Evolutionary conservation across 1,140 invertebrate species (phyloP), one percentile per base, ranked within the genome.

Genomic region (Akabosia matsudoensis): DNA sequence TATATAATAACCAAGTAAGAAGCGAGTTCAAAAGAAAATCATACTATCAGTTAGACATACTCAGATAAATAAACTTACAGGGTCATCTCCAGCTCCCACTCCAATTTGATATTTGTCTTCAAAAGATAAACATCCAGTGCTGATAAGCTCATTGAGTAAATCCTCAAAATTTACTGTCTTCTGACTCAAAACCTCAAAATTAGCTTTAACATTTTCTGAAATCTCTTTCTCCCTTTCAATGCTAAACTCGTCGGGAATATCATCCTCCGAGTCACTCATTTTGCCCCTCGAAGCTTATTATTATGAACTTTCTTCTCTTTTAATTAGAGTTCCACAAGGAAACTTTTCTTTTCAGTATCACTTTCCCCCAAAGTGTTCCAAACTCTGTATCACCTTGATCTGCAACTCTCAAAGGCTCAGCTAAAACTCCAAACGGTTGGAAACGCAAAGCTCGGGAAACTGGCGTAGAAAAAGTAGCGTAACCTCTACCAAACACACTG

Each of bases 101-200:
- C 67, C 33, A 24, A 76, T 70, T 73, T 76, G 71, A 22, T 70
- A 76, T 54, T 76, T 76, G 37, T 76, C 75, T 31, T 76, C 75
- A 16, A 76, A 33, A 3, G 75, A 72, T n/a, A 76, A 70, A 26
- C 70, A 72, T 7, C 75, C 75, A 26, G 37, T 33, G 14, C 75
- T 52, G 10, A 76, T 51, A 0, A 76, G 70, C 51, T 76, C 75
- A 14, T 64, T 54, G 3, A 76, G 31, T 30, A 76, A 64, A 37
- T 76, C 75, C 28, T 76, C 75, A 30, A 76, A 76, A 56, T 76
- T 76, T 7, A 76, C 52, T 14, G 75, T 76, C 34, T 76, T 76
- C 52, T 76, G 33, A 3, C 10, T 72, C 10, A 76, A 56, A 3
- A 76, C 1, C 26, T 76, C 75, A 4, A 76, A 76, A 72, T 76